A percentile compares a stretch with the other conserved stretches of the same genome.
Conservation (phyloP, 1,140 invertebrate species). For the Periplaneta americana region DNA sequence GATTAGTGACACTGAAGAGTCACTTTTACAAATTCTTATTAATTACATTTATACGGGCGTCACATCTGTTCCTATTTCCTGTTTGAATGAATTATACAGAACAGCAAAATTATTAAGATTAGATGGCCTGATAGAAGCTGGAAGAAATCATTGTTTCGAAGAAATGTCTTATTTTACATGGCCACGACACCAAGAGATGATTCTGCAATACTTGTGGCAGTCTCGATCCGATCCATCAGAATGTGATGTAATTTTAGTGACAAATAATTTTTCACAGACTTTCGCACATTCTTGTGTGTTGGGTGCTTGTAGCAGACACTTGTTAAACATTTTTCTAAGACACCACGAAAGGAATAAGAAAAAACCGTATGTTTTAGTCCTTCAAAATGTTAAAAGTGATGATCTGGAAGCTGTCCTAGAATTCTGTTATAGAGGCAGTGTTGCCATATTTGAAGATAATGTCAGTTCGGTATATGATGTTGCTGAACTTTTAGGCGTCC, state of each 20-base stretch:
- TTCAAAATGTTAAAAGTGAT: conserved; percentile 5
- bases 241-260: conserved; percentile 13
- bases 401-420: conserved; percentile 12
- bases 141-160: neutral
- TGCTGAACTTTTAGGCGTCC: conserved; percentile 6
- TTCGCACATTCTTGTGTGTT: conserved; percentile 13
- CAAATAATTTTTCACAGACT: conserved; percentile 1
- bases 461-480: neutral
- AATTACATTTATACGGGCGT: neutral
- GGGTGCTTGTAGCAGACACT: conserved; percentile 4
- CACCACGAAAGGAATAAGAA: neutral
- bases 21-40: conserved; percentile 3
- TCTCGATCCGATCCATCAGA: neutral
- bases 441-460: neutral
- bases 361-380: conserved; percentile 8
- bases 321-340: neutral
- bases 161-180: neutral
- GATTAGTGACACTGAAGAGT: neutral
- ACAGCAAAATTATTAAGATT: neutral
- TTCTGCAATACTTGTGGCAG: neutral
- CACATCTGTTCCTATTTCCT: neutral
- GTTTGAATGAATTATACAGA: neutral
- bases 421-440: conserved; percentile 15
- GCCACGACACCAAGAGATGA: neutral
- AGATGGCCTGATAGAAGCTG: neutral